These are phyloP conservation scores for Mermis nigrescens DNA, from an alignment of 2,888 invertebrate species.

Conservation along the genomic window DNA sequence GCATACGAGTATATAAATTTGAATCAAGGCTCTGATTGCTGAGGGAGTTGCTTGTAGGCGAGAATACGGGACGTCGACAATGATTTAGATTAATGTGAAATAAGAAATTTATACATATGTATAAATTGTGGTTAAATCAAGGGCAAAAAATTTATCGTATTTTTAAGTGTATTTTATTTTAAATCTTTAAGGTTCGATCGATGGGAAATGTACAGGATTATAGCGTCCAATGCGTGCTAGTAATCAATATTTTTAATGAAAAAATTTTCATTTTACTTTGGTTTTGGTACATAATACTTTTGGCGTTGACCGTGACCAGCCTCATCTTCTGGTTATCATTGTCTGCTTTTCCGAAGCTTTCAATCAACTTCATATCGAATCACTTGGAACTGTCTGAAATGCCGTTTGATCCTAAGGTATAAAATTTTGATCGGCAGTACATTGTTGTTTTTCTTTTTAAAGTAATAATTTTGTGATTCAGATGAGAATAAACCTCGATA, in stretches of 20 bases:
- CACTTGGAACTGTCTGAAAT: constrained; percentile 31
- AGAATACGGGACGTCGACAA: too few relatives aligned
- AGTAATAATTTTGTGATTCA: too few relatives aligned
- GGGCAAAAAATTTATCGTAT: neutral
- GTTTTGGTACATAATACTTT: constrained; percentile 27
- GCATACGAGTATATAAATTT: too few relatives aligned
- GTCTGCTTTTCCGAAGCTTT: constrained; percentile 19
- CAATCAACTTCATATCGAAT: constrained; percentile 23
- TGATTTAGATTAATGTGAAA: too few relatives aligned
- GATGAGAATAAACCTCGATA: too few relatives aligned
- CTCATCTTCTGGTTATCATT: constrained; percentile 28
- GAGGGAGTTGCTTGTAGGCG: too few relatives aligned
- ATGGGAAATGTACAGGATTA: constrained; percentile 31
- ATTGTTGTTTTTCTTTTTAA: too few relatives aligned
- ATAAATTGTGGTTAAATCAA: too few relatives aligned
- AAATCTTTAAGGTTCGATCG: constrained; percentile 24
- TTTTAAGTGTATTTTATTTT: neutral
- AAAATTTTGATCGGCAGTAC: too few relatives aligned
- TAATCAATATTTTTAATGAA: constrained; percentile 31
- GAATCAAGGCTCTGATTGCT: too few relatives aligned
- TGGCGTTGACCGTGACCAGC: constrained; percentile 20
- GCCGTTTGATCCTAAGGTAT: constrained; percentile 24
- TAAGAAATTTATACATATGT: too few relatives aligned
- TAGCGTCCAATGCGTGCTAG: constrained; percentile 29
- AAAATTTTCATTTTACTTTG: constrained; percentile 29